phyloP scores from a whole-genome alignment of 2,113 vertebrate species.

The Rhizomys pruinosus region DNA sequence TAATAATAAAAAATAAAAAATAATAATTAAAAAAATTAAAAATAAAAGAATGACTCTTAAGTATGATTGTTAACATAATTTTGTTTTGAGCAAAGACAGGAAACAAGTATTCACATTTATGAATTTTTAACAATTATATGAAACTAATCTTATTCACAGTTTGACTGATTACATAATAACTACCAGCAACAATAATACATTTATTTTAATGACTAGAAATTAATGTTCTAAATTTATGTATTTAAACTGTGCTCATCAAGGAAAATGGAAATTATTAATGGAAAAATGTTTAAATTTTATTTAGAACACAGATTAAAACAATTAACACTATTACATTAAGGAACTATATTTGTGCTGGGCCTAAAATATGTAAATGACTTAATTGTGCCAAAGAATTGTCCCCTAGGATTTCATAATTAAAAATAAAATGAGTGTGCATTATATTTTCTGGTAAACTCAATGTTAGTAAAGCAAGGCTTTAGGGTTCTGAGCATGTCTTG shows the following conservation, averaged over 20 bases:
- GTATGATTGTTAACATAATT: background rate
- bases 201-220: background rate
- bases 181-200: background rate
- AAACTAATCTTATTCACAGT: conserved; percentile 7
- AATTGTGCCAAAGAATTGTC: background rate
- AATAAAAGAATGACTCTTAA: background rate
- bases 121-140: background rate
- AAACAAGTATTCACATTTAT: background rate
- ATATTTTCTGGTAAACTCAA: background rate
- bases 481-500: background rate
- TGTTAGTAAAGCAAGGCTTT: background rate
- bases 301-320: background rate
- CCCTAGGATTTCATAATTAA: background rate
- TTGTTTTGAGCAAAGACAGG: background rate
- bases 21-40: too few relatives aligned
- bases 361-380: background rate
- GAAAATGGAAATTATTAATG: background rate
- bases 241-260: background rate
- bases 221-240: background rate
- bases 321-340: background rate
- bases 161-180: conserved; percentile 21
- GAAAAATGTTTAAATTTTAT: background rate
- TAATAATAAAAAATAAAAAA: too few relatives aligned
- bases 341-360: background rate
- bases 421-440: background rate